These are phyloP conservation scores for Scartelaos histophorus DNA, from an alignment of 2,113 vertebrate species.

Conservation along the genomic window DNA sequence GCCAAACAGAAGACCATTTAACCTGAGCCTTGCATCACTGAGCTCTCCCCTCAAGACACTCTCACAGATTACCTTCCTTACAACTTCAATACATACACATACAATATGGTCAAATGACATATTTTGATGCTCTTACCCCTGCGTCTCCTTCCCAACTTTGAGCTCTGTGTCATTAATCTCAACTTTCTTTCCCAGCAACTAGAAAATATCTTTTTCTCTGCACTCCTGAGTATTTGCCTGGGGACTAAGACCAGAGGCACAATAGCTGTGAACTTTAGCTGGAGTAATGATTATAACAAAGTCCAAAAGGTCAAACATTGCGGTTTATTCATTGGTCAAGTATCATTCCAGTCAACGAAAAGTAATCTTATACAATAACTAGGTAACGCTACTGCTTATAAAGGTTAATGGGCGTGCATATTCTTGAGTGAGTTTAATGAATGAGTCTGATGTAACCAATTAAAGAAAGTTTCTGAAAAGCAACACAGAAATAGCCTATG, in stretches of 20 bases:
- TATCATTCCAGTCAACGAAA: neutral
- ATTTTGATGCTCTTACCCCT: constrained; percentile 45
- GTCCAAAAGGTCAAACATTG: constrained; percentile 65
- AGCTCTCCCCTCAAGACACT: neutral
- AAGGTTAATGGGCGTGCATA: neutral
- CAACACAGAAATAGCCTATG: neutral
- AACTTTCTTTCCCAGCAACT: neutral
- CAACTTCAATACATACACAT: neutral
- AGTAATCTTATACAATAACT: neutral
- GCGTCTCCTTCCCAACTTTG: constrained; percentile 27
- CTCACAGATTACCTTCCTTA: neutral
- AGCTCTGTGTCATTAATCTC: constrained; percentile 34
- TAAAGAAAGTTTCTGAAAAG: neutral
- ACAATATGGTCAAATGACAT: too few relatives aligned
- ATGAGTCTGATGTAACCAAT: neutral
- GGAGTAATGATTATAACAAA: constrained; percentile 51
- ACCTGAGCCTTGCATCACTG: neutral
- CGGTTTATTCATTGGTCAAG: neutral
- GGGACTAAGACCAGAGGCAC: constrained; percentile 32
- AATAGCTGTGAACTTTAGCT: constrained; percentile 60
- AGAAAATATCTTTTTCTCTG: neutral
- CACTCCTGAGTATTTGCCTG: constrained; percentile 9
- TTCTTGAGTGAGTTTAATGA: neutral
- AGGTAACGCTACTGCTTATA: neutral
- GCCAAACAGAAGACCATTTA: constrained; percentile 53